Evolutionary conservation across 2,888 invertebrate genomes (phyloP), one percentile per base, ranked within the genome.

Genomic region (Falcaria lacertinaria): DNA sequence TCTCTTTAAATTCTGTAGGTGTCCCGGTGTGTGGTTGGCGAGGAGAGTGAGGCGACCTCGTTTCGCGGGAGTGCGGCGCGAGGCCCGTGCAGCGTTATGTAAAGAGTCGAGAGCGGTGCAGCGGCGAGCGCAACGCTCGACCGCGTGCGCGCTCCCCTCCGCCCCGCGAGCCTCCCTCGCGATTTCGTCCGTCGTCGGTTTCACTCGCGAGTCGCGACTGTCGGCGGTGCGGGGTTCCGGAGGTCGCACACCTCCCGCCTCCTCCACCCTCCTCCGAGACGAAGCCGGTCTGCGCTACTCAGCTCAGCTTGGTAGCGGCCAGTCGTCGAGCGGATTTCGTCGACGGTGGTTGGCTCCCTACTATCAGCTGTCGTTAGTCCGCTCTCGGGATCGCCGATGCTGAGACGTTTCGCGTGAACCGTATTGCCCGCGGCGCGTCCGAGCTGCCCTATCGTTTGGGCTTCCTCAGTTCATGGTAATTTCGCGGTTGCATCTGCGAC

Each of bases 261-360:
- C 76, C 75, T 62, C 70, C 58, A 60, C 72, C 68, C 65, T 74
- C 76, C 71, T 68, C 72, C 66, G 61, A 65, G 69, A 65, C 69
- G 56, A 66, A 69, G 69, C 62, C 70, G 73, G 60, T 59, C 67
- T 57, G 63, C 56, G 41, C 45, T 44, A 41, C 56, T 50, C 57
- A 56, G 57, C 60, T n/a, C n/a, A 64, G 63, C 64, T n/a, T n/a
- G n/a, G n/a, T n/a, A n/a, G n/a, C 69, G 65, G 64, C 81, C 84
- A 86, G 86, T 86, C 86, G 86, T 84, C 85, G 87, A 80, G 83
- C 84, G 77, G 67, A 79, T 77, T 77, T 81, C 81, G 75, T 80
- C 84, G 84, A 67, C 83, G 79, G 67, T 78, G 77, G 80, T 72
- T 67, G 81, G 50, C 69, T 68, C 55, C 53, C 52, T 44, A 53